Conservation (phyloP, 2,113 vertebrate species). For the Ailurus styani region DNA sequence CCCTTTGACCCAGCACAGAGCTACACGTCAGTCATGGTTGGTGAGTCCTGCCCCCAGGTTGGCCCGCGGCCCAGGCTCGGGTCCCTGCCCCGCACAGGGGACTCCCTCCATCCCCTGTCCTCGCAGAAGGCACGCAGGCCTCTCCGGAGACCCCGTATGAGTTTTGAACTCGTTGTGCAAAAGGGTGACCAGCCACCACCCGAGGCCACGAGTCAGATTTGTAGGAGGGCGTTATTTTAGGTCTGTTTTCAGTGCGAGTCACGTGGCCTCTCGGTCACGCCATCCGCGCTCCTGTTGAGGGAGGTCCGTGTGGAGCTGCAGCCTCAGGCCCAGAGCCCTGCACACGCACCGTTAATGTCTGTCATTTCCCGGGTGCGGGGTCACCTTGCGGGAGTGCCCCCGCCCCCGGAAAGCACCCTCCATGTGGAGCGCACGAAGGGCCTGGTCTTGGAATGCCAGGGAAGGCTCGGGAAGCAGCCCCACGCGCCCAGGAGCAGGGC, state of each 20-base stretch:
- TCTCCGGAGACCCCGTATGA: accelerated
- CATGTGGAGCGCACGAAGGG: accelerated
- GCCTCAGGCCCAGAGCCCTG: accelerated
- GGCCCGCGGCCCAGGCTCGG: accelerated
- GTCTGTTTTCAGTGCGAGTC: accelerated
- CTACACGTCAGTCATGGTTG: constrained; percentile 96
- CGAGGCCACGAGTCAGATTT: neutral
- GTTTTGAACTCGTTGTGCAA: accelerated
- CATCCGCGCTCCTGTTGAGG: accelerated
- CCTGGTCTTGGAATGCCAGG: neutral
- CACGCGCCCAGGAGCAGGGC: accelerated
- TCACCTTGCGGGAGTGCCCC: neutral
- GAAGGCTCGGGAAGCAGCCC: neutral
- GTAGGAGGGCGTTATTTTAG: neutral
- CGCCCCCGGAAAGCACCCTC: neutral
- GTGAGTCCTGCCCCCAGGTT: constrained; percentile 83
- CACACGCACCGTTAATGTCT: accelerated
- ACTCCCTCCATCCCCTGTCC: accelerated
- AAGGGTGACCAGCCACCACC: accelerated
- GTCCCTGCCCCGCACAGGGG: too few relatives aligned
- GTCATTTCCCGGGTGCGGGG: too few relatives aligned
- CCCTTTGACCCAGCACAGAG: constrained; percentile 96
- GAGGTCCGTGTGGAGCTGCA: neutral
- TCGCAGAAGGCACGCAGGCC: accelerated
- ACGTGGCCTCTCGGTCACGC: accelerated